A percentile compares a stretch with the other conserved stretches of the same genome.
phyloP scores from a whole-genome alignment of 2,113 vertebrate species.

The Bubo scandiacus region DNA sequence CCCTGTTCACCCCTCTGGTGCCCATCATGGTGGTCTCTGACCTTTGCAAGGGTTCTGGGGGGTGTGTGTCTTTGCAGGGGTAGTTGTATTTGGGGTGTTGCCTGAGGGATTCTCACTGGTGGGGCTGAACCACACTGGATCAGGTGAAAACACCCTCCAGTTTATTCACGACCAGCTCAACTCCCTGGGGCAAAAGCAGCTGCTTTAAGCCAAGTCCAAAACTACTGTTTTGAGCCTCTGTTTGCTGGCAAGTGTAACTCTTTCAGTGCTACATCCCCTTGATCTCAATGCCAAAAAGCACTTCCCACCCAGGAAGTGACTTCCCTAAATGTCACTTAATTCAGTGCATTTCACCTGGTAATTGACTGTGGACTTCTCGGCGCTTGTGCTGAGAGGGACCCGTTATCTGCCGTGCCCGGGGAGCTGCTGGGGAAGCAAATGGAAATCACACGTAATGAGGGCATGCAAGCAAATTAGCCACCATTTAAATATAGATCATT shows the following conservation, averaged over 20 bases:
- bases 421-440: neutral
- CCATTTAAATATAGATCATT: neutral
- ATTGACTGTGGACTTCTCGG: neutral
- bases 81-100: neutral
- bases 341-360: constrained; percentile 46
- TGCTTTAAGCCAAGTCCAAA: neutral
- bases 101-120: neutral
- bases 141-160: neutral
- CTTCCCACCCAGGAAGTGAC: neutral
- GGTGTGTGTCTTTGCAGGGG: neutral
- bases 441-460: constrained; percentile 8
- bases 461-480: constrained; percentile 46
- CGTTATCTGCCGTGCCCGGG: neutral
- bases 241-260: neutral
- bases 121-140: neutral
- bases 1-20: neutral
- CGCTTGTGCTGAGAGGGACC: neutral
- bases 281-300: neutral
- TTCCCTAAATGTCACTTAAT: constrained; percentile 46
- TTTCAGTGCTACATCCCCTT: accelerated
- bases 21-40: neutral
- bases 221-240: neutral
- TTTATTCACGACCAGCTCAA: neutral
- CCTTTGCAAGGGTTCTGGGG: neutral
- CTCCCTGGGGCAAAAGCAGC: neutral